Percentiles rank a stretch among this genome's conserved stretches.
Evolutionary conservation across 2,888 invertebrate species (phyloP).

Genomic region (Alentia gelatinosa): DNA sequence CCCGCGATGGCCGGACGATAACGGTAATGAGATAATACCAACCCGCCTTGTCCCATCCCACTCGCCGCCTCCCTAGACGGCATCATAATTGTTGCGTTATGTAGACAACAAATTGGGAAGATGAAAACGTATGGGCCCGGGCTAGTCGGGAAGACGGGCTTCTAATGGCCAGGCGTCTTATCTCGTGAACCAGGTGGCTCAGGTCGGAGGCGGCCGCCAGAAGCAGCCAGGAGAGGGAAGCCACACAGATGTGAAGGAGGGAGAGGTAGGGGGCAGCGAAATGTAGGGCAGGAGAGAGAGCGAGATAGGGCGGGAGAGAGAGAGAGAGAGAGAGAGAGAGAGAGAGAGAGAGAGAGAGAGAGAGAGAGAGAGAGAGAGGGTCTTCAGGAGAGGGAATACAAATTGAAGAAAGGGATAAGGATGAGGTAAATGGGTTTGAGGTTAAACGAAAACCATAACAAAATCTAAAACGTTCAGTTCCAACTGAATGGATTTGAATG

Average conservation of each 20-base stretch:
- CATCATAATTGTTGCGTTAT: conserved; percentile 42
- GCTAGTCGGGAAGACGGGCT: not conserved
- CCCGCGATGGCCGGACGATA: not conserved
- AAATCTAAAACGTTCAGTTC: too few relatives aligned
- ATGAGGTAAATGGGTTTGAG: too few relatives aligned
- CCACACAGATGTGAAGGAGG: not conserved
- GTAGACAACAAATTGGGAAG: conserved; percentile 38
- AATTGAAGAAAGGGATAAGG: too few relatives aligned
- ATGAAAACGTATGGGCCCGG: conserved; percentile 25
- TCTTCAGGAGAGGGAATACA: too few relatives aligned
- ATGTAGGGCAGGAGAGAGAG: not conserved
- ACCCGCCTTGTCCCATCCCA: not conserved
- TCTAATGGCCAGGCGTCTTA: not conserved
- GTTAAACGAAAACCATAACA: too few relatives aligned
- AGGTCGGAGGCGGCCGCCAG: not conserved
- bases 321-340: not conserved
- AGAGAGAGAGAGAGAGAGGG: not conserved
- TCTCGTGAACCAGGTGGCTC: conserved; percentile 32
- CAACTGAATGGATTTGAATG: too few relatives aligned
- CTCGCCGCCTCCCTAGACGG: not conserved
- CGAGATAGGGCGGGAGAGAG: not conserved
- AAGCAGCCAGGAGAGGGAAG: not conserved
- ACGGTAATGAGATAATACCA: conserved; percentile 18
- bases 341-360: not conserved
- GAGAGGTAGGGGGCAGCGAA: not conserved